Evolutionary conservation across 2,113 vertebrate species (phyloP).

Genomic region (Apodemus sylvaticus): DNA sequence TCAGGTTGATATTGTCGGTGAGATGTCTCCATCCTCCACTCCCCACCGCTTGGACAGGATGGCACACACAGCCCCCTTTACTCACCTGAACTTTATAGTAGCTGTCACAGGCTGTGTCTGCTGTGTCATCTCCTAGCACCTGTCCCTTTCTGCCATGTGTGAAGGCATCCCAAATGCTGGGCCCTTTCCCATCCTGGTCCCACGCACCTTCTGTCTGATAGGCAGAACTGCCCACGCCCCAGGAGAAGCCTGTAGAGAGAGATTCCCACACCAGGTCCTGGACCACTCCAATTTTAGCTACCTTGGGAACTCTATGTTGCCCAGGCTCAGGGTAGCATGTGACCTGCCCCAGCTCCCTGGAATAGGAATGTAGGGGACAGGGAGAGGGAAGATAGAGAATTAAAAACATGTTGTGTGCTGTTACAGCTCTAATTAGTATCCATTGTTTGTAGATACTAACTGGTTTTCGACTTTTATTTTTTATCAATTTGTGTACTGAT

Average conservation of each 20-base stretch:
- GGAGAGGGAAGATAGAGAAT: not conserved
- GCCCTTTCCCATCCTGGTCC: slow-evolving; percentile 95
- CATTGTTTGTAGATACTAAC: not conserved
- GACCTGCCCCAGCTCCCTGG: not conserved
- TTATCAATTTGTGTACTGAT: not conserved
- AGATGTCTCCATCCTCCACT: not conserved
- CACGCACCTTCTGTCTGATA: slow-evolving; percentile 97
- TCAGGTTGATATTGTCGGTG: accelerated
- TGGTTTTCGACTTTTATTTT: not conserved
- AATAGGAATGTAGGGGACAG: not conserved
- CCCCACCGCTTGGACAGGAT: not conserved
- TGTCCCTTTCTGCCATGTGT: slow-evolving; percentile 89
- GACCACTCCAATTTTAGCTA: not conserved
- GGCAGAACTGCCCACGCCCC: slow-evolving; percentile 95
- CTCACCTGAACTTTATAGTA: slow-evolving; percentile 94
- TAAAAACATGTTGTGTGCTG: not conserved
- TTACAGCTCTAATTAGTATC: not conserved
- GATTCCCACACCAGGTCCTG: not conserved
- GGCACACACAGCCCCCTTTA: not conserved
- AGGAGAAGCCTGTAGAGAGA: slow-evolving; percentile 90
- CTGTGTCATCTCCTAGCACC: slow-evolving; percentile 88
- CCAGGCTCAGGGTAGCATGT: not conserved
- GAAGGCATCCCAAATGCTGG: slow-evolving; percentile 96
- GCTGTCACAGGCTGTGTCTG: slow-evolving; percentile 91
- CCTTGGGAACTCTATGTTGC: not conserved